Percentiles rank a stretch among this genome's conserved stretches.
These are phyloP conservation scores for Euschistus heros DNA, from an alignment of 1,140 invertebrate genomes.

Conservation along the genomic window DNA sequence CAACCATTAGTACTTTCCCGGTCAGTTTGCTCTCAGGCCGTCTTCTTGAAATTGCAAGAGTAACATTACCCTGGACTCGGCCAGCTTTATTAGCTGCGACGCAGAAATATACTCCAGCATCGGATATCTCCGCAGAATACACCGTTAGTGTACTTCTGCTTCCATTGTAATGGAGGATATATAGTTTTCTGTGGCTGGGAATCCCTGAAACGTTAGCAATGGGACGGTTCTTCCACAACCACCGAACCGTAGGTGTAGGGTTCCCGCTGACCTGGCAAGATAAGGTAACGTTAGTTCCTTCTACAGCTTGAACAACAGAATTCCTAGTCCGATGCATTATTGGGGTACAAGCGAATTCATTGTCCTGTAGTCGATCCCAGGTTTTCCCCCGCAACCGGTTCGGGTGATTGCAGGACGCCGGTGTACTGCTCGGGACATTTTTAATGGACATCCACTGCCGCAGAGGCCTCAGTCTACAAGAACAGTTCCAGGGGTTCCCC, in stretches of 20 bases:
- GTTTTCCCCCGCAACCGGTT: slow-evolving; percentile 46
- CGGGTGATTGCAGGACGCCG: slow-evolving; percentile 55
- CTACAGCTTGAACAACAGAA: slow-evolving; percentile 43
- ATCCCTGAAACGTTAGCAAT: slow-evolving; percentile 42
- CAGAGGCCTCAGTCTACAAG: slow-evolving; percentile 59
- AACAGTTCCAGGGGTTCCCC: slow-evolving; percentile 71
- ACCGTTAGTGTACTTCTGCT: slow-evolving; percentile 57
- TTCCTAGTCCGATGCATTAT: slow-evolving; percentile 36
- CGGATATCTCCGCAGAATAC: slow-evolving; percentile 51
- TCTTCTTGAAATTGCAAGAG: slow-evolving; percentile 47
- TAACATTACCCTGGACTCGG: slow-evolving; percentile 55
- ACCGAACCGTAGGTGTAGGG: slow-evolving; percentile 51
- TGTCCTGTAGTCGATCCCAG: slow-evolving; percentile 62
- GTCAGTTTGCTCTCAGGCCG: slow-evolving; percentile 38
- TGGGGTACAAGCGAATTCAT: slow-evolving; percentile 44
- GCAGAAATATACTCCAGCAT: slow-evolving; percentile 62
- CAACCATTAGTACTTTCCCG: slow-evolving; percentile 43
- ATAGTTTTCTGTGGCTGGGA: slow-evolving; percentile 28
- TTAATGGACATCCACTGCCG: slow-evolving; percentile 63
- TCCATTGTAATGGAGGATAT: slow-evolving; percentile 28
- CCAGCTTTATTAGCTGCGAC: slow-evolving; percentile 63
- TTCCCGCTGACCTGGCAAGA: slow-evolving; percentile 57
- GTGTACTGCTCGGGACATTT: slow-evolving; percentile 59
- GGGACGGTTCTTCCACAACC: slow-evolving; percentile 41
- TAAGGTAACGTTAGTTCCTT: slow-evolving; percentile 62